Evolutionary conservation across 1,140 invertebrate species (phyloP).

Genomic region (Vollenhovia emeryi): DNA sequence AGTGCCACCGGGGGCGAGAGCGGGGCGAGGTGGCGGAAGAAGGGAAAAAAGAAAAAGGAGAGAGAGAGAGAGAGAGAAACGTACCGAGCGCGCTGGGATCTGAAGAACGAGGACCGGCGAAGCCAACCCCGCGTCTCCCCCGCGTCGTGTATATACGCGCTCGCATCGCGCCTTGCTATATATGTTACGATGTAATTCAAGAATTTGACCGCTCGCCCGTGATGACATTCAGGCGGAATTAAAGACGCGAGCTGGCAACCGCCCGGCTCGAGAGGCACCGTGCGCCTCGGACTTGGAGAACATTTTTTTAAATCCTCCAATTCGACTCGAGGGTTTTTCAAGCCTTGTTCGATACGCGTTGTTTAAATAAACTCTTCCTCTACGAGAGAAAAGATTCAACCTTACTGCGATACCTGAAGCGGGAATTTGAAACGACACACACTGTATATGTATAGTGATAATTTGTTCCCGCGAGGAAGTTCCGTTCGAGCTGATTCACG

Average conservation of each 20-base stretch:
- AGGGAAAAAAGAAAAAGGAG: neutral
- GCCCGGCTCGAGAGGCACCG: neutral
- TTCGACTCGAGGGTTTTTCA: neutral
- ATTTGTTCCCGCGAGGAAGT: neutral
- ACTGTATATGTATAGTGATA: neutral
- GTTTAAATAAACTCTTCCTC: neutral
- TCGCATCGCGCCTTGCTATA: slow-evolving; percentile 78
- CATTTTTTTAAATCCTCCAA: neutral
- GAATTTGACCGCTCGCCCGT: slow-evolving; percentile 80
- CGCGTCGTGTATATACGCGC: slow-evolving; percentile 64
- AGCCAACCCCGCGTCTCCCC: slow-evolving; percentile 13
- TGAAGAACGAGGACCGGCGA: slow-evolving; percentile 47
- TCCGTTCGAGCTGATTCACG: slow-evolving; percentile 51
- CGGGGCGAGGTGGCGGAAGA: neutral
- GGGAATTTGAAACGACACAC: neutral
- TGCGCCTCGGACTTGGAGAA: neutral
- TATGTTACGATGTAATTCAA: slow-evolving; percentile 84
- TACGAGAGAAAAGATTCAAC: neutral
- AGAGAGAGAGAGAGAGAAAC: neutral
- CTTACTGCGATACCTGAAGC: neutral
- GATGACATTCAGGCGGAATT: slow-evolving; percentile 64
- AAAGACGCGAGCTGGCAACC: slow-evolving; percentile 45
- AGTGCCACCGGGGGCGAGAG: slow-evolving; percentile 49
- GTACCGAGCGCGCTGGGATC: slow-evolving; percentile 30
- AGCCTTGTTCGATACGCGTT: neutral